Percentiles rank a stretch among this genome's conserved stretches.
These are phyloP conservation scores for Paradisaea rubra DNA, from an alignment of 2,113 vertebrate genomes.

Conservation along the genomic window DNA sequence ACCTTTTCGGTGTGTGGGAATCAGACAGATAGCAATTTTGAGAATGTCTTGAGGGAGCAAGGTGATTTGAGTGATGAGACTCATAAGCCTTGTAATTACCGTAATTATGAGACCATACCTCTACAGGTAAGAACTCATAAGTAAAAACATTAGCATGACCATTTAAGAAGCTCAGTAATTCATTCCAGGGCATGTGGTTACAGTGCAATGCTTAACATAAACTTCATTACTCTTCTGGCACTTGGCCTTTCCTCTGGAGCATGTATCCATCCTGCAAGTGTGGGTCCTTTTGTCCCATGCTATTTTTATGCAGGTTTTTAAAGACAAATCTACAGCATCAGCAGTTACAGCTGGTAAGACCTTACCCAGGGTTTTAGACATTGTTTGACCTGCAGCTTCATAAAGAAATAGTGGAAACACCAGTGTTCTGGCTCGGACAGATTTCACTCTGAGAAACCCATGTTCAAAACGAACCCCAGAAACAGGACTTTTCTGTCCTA, in stretches of 20 bases:
- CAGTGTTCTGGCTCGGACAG: neutral
- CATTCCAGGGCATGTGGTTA: slow-evolving; percentile 35
- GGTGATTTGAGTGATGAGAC: slow-evolving; percentile 50
- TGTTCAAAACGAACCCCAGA: neutral
- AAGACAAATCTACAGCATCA: neutral
- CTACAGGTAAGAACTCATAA: slow-evolving; percentile 63
- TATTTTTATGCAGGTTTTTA: neutral
- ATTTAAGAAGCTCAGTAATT: slow-evolving; percentile 50
- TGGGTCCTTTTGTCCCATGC: neutral
- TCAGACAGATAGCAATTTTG: slow-evolving; percentile 55
- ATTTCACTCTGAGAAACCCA: neutral
- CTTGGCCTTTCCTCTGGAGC: neutral
- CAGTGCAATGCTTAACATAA: neutral
- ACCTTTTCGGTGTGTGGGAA: slow-evolving; percentile 18
- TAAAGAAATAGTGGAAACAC: neutral
- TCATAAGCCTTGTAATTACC: slow-evolving; percentile 63
- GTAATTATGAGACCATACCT: slow-evolving; percentile 61
- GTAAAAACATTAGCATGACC: slow-evolving; percentile 60
- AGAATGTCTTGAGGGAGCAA: slow-evolving; percentile 59
- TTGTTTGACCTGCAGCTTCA: neutral
- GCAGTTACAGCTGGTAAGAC: neutral
- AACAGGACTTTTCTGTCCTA: neutral
- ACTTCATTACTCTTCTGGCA: neutral
- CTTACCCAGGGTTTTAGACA: neutral
- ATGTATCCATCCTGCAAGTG: neutral